Evolutionary conservation across 2,113 vertebrate species (phyloP), one percentile per base, ranked within the genome.

Genomic region (Coracopsis vasa): DNA sequence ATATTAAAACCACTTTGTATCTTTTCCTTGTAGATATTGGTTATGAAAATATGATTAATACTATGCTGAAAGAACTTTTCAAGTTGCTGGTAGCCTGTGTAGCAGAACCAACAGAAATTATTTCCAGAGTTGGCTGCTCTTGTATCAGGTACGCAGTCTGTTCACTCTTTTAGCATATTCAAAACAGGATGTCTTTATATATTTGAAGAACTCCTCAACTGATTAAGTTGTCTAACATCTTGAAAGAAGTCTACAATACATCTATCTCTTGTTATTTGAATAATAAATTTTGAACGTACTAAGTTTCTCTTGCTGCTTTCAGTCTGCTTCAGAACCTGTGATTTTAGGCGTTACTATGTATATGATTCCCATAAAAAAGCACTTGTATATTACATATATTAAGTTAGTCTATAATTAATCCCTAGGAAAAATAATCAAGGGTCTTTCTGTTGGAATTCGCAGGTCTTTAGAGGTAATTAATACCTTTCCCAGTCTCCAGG

Each of bases 101-200:
- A 90, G 99, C 99, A 56, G 99, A 99, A 81, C 99, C 99, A 53
- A 99, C 99, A 4, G 99, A 99, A 97, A 98, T 98, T 96, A 99
- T 99, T 98, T 99, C 99, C 96, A 98, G 99, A 97, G 99, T 99
- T 69, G 99, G 99, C 95, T 99, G 99, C 82, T 99, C 99, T 95
- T 99, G 99, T 94, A 99, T 99, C 95, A 98, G 99, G 99, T 99
- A 92, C 56, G 94, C 37, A 61, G 16, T 86, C 75, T 72, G 10
- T 67, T 70, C 21, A 20, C 23, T 51, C n/a, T 48, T 47, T 75
- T 35, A 65, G 25, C 15, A 13, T 81, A 60, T 48, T 85, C 0
- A n/a, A 71, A 88, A 37, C 66, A 69, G 28, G 2, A 47, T 20
- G 69, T 35, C 56, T 58, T 58, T 35, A 0, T 60, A 13, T 45